Percentiles rank a stretch among this genome's conserved stretches.
phyloP scores from a whole-genome alignment of 1,140 invertebrate species.

The Hyphantria cunea region DNA sequence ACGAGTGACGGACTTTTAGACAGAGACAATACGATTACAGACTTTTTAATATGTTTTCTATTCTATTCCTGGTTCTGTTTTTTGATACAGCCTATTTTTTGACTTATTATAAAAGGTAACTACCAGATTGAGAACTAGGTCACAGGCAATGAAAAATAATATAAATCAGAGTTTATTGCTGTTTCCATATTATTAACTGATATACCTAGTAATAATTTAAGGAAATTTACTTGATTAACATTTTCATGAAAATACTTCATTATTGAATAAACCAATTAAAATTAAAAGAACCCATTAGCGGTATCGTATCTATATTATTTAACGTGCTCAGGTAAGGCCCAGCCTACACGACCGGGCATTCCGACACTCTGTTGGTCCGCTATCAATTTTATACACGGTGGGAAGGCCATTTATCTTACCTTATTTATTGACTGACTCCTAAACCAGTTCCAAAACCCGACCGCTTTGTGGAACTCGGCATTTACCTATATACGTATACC shows the following conservation, averaged over 20 bases:
- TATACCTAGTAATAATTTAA: conserved; percentile 1
- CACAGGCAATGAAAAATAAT: neutral
- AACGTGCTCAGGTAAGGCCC: conserved; percentile 40
- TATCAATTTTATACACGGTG: conserved; percentile 76
- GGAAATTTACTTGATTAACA: conserved; percentile 12
- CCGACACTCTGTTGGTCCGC: conserved; percentile 60
- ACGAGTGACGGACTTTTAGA: no score
- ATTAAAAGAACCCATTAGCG: conserved; percentile 37
- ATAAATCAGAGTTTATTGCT: neutral
- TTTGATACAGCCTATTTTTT: no score
- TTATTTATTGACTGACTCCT: conserved; percentile 76
- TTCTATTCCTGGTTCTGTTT: no score
- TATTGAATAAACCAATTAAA: conserved; percentile 37
- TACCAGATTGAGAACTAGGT: no score
- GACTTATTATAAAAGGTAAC: no score
- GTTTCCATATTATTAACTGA: neutral
- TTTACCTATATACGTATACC: conserved; percentile 50
- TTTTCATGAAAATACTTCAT: neutral
- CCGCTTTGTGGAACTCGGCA: conserved; percentile 46
- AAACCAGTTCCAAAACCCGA: conserved; percentile 65
- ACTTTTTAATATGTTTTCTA: no score
- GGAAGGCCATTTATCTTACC: conserved; percentile 76
- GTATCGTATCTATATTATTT: conserved; percentile 41
- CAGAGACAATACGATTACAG: no score
- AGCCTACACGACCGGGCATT: conserved; percentile 56